Percentiles rank a stretch among this genome's conserved stretches.
These are phyloP conservation scores for Rhopalosiphum maidis DNA, from an alignment of 1,140 invertebrate genomes.

Conservation along the genomic window DNA sequence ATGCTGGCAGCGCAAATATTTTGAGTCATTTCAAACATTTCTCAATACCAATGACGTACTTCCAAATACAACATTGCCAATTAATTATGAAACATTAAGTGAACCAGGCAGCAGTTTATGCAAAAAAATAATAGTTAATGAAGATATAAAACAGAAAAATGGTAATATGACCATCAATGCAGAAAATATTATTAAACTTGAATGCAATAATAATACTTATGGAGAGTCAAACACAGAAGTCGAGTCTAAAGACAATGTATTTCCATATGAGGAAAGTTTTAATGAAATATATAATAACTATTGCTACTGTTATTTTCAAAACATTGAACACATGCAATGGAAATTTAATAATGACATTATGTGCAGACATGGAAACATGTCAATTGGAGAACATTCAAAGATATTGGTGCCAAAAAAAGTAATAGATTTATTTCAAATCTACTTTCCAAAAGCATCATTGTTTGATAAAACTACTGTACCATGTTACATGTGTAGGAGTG, in stretches of 20 bases:
- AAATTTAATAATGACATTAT: slow-evolving; percentile 60
- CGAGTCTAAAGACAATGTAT: not conserved
- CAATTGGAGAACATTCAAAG: slow-evolving; percentile 58
- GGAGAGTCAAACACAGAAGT: not conserved
- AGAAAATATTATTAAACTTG: not conserved
- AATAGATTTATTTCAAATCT: slow-evolving; percentile 59
- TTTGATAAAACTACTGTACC: slow-evolving; percentile 57
- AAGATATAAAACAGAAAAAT: not conserved
- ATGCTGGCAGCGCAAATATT: slow-evolving; percentile 58
- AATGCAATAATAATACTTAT: not conserved
- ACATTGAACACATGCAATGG: slow-evolving; percentile 24
- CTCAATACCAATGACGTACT: not conserved
- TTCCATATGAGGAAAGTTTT: not conserved
- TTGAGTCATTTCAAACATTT: slow-evolving; percentile 45
- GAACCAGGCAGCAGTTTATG: not conserved
- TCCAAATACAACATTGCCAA: not conserved
- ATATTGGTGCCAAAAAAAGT: slow-evolving; percentile 59
- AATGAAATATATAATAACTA: not conserved
- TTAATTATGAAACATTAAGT: not conserved
- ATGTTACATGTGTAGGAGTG: slow-evolving; percentile 59
- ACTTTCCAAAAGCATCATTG: slow-evolving; percentile 59
- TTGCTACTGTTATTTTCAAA: not conserved
- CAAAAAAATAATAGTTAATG: not conserved
- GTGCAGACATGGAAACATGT: slow-evolving; percentile 60
- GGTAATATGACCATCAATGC: not conserved